phyloP scores from a whole-genome alignment of 2,113 vertebrate genomes.

The Chlorodrepanis virens region DNA sequence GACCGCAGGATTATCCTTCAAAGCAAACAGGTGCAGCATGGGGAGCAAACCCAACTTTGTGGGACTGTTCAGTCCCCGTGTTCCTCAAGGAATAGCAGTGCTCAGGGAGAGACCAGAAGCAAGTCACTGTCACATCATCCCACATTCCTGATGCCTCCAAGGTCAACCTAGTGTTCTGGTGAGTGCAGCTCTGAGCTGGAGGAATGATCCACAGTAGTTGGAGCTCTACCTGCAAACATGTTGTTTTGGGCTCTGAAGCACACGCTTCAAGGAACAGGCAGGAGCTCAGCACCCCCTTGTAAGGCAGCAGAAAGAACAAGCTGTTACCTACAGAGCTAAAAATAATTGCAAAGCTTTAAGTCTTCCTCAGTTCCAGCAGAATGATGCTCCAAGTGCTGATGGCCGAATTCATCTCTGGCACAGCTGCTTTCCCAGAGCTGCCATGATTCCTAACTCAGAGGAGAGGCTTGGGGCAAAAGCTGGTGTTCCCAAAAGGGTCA shows the following conservation, averaged over 20 bases:
- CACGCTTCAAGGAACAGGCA: neutral
- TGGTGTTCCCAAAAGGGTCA: neutral
- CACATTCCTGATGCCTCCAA: neutral
- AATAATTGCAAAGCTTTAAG: neutral
- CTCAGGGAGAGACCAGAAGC: neutral
- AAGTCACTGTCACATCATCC: neutral
- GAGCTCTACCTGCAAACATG: neutral
- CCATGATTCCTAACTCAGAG: neutral
- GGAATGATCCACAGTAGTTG: neutral
- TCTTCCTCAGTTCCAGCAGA: neutral
- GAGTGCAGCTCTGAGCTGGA: neutral
- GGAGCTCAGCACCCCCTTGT: neutral
- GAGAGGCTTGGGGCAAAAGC: neutral
- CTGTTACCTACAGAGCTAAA: slow-evolving; percentile 13
- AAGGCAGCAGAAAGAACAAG: slow-evolving; percentile 11
- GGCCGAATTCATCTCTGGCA: neutral
- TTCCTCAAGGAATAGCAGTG: neutral
- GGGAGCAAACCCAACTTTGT: rapidly evolving
- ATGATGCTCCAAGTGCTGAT: neutral
- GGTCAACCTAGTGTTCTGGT: neutral
- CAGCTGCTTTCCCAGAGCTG: neutral
- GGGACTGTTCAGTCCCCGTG: rapidly evolving
- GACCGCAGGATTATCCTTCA: neutral
- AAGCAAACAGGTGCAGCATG: neutral
- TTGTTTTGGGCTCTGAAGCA: neutral